Conservation (phyloP, 2,888 invertebrate genomes). For the Eupsilia transversa region DNA sequence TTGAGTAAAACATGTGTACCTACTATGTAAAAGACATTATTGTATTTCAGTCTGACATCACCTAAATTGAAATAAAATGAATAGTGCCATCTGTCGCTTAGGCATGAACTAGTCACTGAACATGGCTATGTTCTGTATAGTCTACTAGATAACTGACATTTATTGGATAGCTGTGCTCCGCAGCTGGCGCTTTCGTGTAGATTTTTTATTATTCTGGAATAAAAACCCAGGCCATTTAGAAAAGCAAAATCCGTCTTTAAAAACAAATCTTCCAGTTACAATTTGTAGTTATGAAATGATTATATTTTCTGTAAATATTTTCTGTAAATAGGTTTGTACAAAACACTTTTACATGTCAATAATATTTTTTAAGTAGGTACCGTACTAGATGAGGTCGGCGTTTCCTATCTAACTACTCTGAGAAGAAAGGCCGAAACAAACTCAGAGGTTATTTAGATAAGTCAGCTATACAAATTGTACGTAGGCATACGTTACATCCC, state of each 20-base stretch:
- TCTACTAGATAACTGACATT: constrained; percentile 45
- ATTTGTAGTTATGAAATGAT: too few relatives aligned
- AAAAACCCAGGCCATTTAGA: not conserved
- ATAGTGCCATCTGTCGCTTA: constrained; percentile 25
- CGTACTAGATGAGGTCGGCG: too few relatives aligned
- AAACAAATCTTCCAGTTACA: not conserved
- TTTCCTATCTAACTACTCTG: too few relatives aligned
- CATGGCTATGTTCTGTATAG: constrained; percentile 4
- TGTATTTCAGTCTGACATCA: not conserved
- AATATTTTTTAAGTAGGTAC: too few relatives aligned
- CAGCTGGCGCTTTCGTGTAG: not conserved
- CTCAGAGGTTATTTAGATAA: too few relatives aligned
- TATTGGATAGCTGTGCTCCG: constrained; percentile 31
- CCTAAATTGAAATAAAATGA: constrained; percentile 32
- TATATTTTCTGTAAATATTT: too few relatives aligned
- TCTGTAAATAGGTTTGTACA: too few relatives aligned
- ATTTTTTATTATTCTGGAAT: constrained; percentile 8
- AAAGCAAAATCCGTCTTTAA: not conserved
- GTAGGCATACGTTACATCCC: not conserved
- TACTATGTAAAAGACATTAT: not conserved
- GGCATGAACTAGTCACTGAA: constrained; percentile 6
- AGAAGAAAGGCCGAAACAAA: too few relatives aligned
- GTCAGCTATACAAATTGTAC: not conserved
- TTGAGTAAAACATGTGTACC: not conserved
- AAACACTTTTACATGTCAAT: too few relatives aligned